Percentiles rank a stretch among this genome's conserved stretches.
Conservation (phyloP, 2,888 invertebrate genomes). For the Gymnocheta viridis region DNA sequence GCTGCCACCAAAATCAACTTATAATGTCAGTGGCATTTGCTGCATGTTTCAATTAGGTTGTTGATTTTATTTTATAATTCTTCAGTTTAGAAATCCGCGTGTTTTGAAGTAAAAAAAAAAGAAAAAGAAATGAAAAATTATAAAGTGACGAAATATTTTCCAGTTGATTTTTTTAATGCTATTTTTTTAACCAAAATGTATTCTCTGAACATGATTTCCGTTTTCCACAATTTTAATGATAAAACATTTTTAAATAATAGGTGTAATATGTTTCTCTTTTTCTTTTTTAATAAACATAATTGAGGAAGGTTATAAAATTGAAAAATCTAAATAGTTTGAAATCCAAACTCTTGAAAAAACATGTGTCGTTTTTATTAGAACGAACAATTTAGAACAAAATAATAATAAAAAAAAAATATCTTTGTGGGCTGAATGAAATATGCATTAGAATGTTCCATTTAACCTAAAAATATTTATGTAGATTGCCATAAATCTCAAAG, state of each 20-base stretch:
- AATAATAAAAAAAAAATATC: background rate
- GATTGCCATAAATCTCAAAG: constrained; percentile 32
- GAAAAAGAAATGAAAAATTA: background rate
- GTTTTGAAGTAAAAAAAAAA: background rate
- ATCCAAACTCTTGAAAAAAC: constrained; percentile 10
- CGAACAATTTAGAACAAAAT: background rate
- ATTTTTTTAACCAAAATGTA: constrained; percentile 12
- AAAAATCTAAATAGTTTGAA: background rate
- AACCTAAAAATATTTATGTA: constrained; percentile 27
- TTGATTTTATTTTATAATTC: constrained; percentile 3
- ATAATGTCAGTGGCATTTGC: constrained; percentile 66
- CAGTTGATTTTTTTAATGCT: constrained; percentile 6
- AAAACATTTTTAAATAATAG: background rate
- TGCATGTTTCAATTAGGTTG: background rate
- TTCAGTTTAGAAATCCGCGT: background rate
- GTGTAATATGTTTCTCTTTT: constrained; percentile 11
- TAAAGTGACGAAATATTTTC: constrained; percentile 47
- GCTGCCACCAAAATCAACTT: constrained; percentile 30
- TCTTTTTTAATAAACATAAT: background rate
- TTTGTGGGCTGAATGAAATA: constrained; percentile 31
- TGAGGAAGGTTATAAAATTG: constrained; percentile 53
- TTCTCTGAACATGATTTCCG: constrained; percentile 19
- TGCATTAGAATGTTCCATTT: constrained; percentile 15
- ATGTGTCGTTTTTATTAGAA: constrained; percentile 47
- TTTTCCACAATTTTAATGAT: constrained; percentile 18